These are phyloP conservation scores for Chrysochloris asiatica DNA, from an alignment of 2,113 vertebrate genomes.

Conservation along the genomic window DNA sequence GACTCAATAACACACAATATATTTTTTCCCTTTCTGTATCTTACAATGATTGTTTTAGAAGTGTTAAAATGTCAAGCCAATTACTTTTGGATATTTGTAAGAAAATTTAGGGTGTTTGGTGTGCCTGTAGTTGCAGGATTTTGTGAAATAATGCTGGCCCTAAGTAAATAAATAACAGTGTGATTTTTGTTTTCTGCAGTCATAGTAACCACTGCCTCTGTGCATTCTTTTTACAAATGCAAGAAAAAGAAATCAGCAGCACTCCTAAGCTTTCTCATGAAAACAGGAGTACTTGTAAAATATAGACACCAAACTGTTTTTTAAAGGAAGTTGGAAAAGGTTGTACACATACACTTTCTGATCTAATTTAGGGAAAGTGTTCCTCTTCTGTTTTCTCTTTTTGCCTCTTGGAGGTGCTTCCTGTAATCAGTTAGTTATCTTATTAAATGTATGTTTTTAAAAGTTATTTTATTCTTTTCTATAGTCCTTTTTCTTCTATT, in stretches of 20 bases:
- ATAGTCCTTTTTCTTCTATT: background rate
- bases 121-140: constrained; percentile 54
- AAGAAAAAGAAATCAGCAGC: constrained; percentile 37
- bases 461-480: background rate
- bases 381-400: constrained; percentile 34
- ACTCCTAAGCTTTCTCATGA: constrained; percentile 56
- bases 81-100: constrained; percentile 48
- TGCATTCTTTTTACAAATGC: constrained; percentile 47
- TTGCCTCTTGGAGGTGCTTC: constrained; percentile 9
- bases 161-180: constrained; percentile 51
- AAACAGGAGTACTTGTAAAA: constrained; percentile 33
- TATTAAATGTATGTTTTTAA: too few relatives aligned
- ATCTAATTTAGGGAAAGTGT: background rate
- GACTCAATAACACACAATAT: background rate
- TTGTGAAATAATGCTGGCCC: constrained; percentile 22
- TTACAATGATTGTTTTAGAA: constrained; percentile 43
- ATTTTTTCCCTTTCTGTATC: background rate
- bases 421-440: constrained; percentile 6
- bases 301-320: background rate
- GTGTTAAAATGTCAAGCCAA: constrained; percentile 13
- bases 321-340: constrained; percentile 44
- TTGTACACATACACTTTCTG: background rate
- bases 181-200: constrained; percentile 69
- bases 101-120: constrained; percentile 48
- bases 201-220: constrained; percentile 60